phyloP scores from a whole-genome alignment of 2,888 invertebrate species.

The Cheilosia impressa region DNA sequence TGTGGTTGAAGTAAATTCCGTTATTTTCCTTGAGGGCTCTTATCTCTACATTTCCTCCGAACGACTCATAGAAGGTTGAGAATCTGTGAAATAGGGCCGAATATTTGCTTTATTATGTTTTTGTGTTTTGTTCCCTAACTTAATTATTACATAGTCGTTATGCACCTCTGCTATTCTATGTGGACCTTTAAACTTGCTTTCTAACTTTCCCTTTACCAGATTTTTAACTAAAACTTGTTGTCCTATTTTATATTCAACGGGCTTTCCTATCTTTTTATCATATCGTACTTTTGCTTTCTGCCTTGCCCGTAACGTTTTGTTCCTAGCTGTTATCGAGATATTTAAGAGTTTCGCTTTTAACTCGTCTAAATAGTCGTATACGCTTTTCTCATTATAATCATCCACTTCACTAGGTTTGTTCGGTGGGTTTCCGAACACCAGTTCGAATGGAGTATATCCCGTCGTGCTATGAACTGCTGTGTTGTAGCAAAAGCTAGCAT shows the following conservation, averaged over 20 bases:
- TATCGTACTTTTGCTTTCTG: slow-evolving; percentile 31
- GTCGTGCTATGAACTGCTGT: slow-evolving; percentile 32
- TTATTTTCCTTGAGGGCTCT: slow-evolving; percentile 9
- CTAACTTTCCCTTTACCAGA: slow-evolving; percentile 17
- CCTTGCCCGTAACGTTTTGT: slow-evolving; percentile 19
- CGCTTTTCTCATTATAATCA: slow-evolving; percentile 1
- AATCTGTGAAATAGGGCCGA: no score
- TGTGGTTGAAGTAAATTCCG: slow-evolving; percentile 35
- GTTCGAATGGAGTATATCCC: slow-evolving; percentile 38
- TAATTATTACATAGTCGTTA: slow-evolving; percentile 2
- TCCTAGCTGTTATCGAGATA: slow-evolving; percentile 16
- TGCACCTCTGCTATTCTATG: neutral
- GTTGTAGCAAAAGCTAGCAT: slow-evolving; percentile 41
- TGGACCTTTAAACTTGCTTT: slow-evolving; percentile 31
- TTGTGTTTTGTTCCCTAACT: neutral
- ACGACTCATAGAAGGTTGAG: slow-evolving; percentile 6
- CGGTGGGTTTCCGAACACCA: slow-evolving; percentile 9
- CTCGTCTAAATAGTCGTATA: slow-evolving; percentile 36
- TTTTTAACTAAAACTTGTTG: slow-evolving; percentile 42
- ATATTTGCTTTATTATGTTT: no score
- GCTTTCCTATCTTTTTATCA: slow-evolving; percentile 38
- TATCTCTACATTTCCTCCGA: slow-evolving; percentile 24
- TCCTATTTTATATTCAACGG: slow-evolving; percentile 32
- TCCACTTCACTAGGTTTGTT: slow-evolving; percentile 26
- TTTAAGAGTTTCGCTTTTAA: slow-evolving; percentile 30